Evolutionary conservation across 1,140 invertebrate genomes (phyloP).

Genomic region (Chironomus striatipennis): DNA sequence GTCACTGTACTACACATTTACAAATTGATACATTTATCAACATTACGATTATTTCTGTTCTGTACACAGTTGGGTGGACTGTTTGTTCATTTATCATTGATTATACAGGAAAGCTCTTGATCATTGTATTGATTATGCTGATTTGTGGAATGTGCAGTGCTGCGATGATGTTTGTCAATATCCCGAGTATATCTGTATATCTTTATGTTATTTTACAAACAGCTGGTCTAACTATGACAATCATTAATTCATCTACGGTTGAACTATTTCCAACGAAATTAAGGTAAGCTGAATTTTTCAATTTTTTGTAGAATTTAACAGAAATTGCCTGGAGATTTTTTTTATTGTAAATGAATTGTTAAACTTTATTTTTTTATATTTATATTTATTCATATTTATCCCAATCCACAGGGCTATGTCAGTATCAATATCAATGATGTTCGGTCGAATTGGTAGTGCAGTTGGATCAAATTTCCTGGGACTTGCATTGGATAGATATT

Average conservation of each 20-base stretch:
- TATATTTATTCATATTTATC: neutral
- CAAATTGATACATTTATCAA: neutral
- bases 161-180: slow-evolving; percentile 24
- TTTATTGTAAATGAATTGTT: no score
- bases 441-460: neutral
- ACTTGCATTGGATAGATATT: neutral
- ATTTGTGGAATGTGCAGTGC: slow-evolving; percentile 26
- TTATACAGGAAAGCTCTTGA: neutral
- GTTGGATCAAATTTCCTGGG: neutral
- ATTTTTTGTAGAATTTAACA: no score
- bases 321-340: no score
- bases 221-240: slow-evolving; percentile 30
- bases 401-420: neutral
- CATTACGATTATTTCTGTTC: neutral
- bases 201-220: slow-evolving; percentile 27
- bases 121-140: neutral
- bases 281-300: slow-evolving; percentile 28
- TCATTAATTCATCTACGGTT: slow-evolving; percentile 33
- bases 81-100: neutral
- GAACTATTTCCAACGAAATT: slow-evolving; percentile 35
- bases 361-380: no score
- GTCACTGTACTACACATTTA: neutral
- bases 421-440: neutral
- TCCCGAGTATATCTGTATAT: slow-evolving; percentile 28
- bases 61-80: neutral